Conservation (phyloP, 1,140 invertebrate species). For the Drosophila micromelanica region DNA sequence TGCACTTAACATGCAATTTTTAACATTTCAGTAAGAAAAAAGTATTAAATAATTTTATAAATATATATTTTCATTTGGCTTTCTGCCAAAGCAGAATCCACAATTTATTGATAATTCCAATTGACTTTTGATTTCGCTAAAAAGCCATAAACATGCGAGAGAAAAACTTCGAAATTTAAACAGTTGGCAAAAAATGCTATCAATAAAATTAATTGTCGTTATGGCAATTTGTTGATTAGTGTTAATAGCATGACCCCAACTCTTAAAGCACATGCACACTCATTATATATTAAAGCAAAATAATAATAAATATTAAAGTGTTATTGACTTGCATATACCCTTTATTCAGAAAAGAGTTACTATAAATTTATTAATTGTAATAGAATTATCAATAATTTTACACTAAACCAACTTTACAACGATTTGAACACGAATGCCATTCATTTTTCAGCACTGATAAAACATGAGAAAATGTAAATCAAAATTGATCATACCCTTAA, state of each 20-base stretch:
- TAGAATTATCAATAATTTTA: too few species aligned
- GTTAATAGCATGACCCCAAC: conserved; percentile 7
- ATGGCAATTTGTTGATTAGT: not conserved
- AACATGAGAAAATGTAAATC: too few species aligned
- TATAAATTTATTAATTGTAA: too few species aligned
- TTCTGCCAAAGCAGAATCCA: conserved; percentile 43
- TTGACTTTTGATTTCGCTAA: conserved; percentile 39
- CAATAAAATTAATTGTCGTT: conserved; percentile 10
- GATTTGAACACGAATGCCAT: too few species aligned
- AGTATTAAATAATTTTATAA: not conserved
- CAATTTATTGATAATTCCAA: conserved; percentile 3
- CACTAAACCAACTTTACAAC: too few species aligned
- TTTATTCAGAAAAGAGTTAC: not conserved
- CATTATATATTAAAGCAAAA: not conserved
- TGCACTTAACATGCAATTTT: not conserved
- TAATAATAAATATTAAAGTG: not conserved
- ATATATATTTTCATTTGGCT: conserved; percentile 38
- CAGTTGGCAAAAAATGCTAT: conserved; percentile 11
- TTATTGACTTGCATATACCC: not conserved
- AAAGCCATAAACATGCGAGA: not conserved
- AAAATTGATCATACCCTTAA: not conserved
- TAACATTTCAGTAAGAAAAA: not conserved
- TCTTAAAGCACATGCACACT: too few species aligned
- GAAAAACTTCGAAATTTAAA: conserved; percentile 18
- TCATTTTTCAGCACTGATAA: too few species aligned